Evolutionary conservation across 2,797 vertebrate genomes (phyloP).

Genomic region (Myotis vivesi): DNA sequence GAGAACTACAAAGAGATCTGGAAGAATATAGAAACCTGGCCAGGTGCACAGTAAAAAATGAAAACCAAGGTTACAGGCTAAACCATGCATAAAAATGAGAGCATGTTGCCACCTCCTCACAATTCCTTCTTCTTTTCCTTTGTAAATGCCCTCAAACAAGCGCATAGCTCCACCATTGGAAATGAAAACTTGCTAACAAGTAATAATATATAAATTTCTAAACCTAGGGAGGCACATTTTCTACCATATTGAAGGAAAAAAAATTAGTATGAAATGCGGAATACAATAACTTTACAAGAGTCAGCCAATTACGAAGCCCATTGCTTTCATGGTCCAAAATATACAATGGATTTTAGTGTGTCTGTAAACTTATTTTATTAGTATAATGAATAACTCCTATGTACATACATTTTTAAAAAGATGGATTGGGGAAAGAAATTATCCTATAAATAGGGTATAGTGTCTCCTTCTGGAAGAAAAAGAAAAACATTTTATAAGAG

Average conservation of each 20-base stretch:
- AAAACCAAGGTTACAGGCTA: conserved; percentile 53
- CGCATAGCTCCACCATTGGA: not conserved
- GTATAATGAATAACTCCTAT: not conserved
- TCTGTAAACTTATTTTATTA: not conserved
- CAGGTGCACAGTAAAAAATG: conserved; percentile 31
- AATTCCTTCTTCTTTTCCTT: not conserved
- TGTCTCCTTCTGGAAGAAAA: conserved; percentile 66
- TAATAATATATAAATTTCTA: not conserved
- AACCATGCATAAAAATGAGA: conserved; percentile 54
- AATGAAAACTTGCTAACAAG: not conserved
- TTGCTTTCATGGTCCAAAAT: not conserved
- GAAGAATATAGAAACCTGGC: conserved; percentile 28
- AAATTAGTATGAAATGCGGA: not conserved
- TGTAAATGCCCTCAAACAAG: not conserved
- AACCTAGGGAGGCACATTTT: not conserved
- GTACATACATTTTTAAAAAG: not conserved
- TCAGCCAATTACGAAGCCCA: not conserved
- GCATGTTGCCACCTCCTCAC: not conserved
- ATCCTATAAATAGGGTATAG: conserved; percentile 22
- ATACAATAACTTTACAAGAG: not conserved
- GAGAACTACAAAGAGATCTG: conserved; percentile 49
- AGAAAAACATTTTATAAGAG: conserved; percentile 38
- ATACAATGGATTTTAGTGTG: not conserved
- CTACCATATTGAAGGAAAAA: not conserved
- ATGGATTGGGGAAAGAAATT: not conserved